phyloP scores from a whole-genome alignment of 2,888 invertebrate genomes.

The Apomyelois bistriatella region DNA sequence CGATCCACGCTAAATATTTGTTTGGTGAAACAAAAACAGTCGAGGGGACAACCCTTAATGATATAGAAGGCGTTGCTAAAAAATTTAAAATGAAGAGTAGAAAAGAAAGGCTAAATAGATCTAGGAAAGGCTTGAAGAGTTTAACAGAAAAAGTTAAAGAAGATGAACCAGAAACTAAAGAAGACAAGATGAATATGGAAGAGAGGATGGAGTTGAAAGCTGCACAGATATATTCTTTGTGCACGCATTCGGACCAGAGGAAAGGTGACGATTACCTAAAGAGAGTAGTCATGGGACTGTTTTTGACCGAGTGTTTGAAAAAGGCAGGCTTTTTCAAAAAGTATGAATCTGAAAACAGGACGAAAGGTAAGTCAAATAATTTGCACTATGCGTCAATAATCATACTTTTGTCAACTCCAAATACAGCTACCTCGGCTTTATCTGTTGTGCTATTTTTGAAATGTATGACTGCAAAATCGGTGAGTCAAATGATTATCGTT shows the following conservation, averaged over 20 bases:
- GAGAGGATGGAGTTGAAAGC: conserved; percentile 60
- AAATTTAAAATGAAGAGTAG: conserved; percentile 65
- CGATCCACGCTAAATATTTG: conserved; percentile 66
- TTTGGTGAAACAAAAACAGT: conserved; percentile 49
- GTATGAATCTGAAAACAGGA: conserved; percentile 40
- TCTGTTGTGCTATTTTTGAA: no score
- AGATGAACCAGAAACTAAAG: conserved; percentile 42
- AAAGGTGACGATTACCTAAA: conserved; percentile 85
- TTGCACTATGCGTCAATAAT: no score
- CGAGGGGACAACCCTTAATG: conserved; percentile 50
- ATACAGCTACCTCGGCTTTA: no score
- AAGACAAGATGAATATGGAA: conserved; percentile 37
- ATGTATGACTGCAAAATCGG: no score
- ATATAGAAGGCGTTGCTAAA: conserved; percentile 60
- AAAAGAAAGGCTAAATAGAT: conserved; percentile 62
- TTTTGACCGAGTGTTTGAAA: conserved; percentile 85
- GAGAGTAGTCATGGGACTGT: conserved; percentile 87
- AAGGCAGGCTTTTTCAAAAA: conserved; percentile 82
- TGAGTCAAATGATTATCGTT: no score
- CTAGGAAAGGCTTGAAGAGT: conserved; percentile 53
- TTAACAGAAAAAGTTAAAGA: conserved; percentile 48
- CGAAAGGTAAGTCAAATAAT: conserved; percentile 50
- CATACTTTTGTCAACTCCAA: no score
- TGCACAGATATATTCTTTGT: conserved; percentile 81
- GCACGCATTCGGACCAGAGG: conserved; percentile 82